Conservation (phyloP, 2,797 vertebrate species). For the Pangasius djambal region DNA sequence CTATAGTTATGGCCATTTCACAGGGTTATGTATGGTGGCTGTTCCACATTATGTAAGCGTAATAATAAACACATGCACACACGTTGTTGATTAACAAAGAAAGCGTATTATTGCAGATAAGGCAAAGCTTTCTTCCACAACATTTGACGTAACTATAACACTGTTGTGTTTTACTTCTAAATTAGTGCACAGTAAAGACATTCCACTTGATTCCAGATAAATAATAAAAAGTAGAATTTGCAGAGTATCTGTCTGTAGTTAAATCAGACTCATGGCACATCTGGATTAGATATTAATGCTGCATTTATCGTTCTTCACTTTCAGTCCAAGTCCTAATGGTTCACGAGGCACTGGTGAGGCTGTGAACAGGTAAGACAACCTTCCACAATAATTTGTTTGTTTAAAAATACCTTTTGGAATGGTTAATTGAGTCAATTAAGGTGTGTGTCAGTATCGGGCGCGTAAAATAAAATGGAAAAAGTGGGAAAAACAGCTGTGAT, state of each 20-base stretch:
- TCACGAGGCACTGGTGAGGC: slow-evolving; percentile 72
- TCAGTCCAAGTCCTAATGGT: slow-evolving; percentile 77
- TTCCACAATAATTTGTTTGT: neutral
- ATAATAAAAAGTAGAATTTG: neutral
- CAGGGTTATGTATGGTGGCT: neutral
- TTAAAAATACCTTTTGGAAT: neutral
- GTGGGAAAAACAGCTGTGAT: neutral
- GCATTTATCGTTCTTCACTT: neutral
- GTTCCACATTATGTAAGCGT: neutral
- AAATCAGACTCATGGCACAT: neutral
- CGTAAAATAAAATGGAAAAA: neutral
- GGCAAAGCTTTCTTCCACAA: neutral
- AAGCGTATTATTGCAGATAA: neutral
- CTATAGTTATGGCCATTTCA: neutral
- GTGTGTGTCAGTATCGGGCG: neutral
- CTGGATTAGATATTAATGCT: slow-evolving; percentile 1
- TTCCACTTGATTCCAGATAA: neutral
- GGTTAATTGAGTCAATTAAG: neutral
- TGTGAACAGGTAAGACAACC: slow-evolving; percentile 74
- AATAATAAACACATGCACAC: neutral
- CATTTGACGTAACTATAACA: neutral
- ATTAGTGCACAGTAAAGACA: neutral
- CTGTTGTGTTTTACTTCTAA: neutral
- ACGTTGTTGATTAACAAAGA: neutral
- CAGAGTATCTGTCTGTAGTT: neutral